Percentiles rank a stretch among this genome's conserved stretches.
These are phyloP conservation scores for Sternarchorhynchus goeldii DNA, from an alignment of 2,797 vertebrate species.

Conservation along the genomic window DNA sequence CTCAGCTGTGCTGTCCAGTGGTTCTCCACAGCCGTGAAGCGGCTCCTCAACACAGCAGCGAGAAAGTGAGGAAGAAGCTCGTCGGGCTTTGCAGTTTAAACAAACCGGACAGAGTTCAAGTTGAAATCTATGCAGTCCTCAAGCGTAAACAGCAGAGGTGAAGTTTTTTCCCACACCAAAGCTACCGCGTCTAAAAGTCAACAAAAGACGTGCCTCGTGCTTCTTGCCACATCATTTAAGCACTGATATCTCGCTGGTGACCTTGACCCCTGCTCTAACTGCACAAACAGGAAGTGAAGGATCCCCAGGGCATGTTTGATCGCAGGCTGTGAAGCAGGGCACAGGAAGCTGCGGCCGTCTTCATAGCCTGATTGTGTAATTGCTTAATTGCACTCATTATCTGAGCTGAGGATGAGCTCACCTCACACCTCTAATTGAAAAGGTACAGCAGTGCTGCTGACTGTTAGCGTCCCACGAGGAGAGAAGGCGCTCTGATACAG, in stretches of 20 bases:
- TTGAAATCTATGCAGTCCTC: slow-evolving; percentile 40
- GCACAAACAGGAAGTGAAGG: slow-evolving; percentile 56
- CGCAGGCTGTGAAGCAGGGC: slow-evolving; percentile 64
- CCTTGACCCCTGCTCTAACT: slow-evolving; percentile 51
- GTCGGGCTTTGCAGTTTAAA: slow-evolving; percentile 59
- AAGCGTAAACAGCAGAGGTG: slow-evolving; percentile 30
- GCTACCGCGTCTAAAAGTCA: slow-evolving; percentile 35
- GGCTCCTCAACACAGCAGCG: slow-evolving; percentile 60
- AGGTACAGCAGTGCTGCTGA: slow-evolving; percentile 52
- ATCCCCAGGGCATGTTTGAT: slow-evolving; percentile 68
- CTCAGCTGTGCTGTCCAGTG: slow-evolving; percentile 68
- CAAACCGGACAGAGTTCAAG: slow-evolving; percentile 51
- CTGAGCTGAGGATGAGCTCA: slow-evolving; percentile 67
- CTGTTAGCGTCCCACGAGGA: slow-evolving; percentile 65
- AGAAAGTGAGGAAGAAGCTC: slow-evolving; percentile 49
- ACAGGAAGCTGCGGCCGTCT: slow-evolving; percentile 62
- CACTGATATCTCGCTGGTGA: slow-evolving; percentile 32
- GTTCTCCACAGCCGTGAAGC: slow-evolving; percentile 68
- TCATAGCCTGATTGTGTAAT: slow-evolving; percentile 70
- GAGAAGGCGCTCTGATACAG: slow-evolving; percentile 62
- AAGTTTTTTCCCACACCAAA: slow-evolving; percentile 1
- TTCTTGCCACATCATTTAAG: slow-evolving; percentile 15
- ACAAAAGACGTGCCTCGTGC: slow-evolving; percentile 31
- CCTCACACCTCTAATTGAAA: slow-evolving; percentile 65
- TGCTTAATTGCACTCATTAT: slow-evolving; percentile 75